Conservation (phyloP, 1,140 invertebrate species). For the Drosophila kanapiae region DNA sequence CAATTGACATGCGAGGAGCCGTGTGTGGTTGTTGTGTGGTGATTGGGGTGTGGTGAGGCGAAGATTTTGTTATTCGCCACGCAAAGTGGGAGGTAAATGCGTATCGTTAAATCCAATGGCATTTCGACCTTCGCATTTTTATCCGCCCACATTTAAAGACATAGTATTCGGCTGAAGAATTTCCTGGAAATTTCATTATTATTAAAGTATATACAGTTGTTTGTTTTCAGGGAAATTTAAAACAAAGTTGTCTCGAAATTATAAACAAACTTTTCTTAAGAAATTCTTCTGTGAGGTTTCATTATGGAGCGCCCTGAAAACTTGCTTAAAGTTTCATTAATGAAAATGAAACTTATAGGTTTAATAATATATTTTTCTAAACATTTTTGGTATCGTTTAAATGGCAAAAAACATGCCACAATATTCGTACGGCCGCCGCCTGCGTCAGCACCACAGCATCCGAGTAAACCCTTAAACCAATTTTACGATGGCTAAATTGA, state of each 20-base stretch:
- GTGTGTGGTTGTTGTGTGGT: slow-evolving; percentile 3
- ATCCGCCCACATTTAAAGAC: background rate
- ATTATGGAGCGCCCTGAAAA: background rate
- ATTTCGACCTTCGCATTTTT: background rate
- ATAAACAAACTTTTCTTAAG: background rate
- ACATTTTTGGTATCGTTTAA: background rate
- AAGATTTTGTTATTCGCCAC: background rate
- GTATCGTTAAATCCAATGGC: slow-evolving; percentile 12
- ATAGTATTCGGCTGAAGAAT: no score
- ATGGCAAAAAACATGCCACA: background rate
- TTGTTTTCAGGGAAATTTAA: background rate
- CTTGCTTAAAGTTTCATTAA: no score
- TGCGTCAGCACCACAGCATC: background rate
- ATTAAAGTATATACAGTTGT: background rate
- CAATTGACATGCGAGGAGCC: slow-evolving; percentile 13
- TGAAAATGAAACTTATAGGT: no score
- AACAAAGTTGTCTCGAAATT: background rate
- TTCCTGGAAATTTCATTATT: background rate
- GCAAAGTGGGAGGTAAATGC: slow-evolving; percentile 1
- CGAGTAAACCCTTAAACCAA: background rate
- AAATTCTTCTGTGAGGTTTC: background rate
- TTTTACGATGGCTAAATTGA: background rate
- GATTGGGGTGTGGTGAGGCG: slow-evolving; percentile 1
- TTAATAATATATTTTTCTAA: background rate
- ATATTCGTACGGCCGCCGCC: background rate